These are phyloP conservation scores for Anagyrus pseudococci DNA, from an alignment of 2,888 invertebrate genomes.

Conservation along the genomic window DNA sequence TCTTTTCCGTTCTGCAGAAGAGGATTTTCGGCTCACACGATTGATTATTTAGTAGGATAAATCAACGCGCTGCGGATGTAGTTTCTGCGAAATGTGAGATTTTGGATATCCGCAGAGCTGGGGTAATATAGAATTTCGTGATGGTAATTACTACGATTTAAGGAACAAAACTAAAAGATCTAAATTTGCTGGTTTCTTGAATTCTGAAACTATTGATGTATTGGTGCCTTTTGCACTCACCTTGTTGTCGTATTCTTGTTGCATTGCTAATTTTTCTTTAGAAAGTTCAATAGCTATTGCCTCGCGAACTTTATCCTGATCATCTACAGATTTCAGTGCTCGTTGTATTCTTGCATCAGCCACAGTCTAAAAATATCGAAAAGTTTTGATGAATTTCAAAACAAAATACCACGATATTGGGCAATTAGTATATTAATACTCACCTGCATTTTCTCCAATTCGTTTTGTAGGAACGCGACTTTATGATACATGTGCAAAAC, in stretches of 20 bases:
- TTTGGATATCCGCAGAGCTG: no score
- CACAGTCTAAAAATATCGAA: conserved; percentile 61
- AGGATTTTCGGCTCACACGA: no score
- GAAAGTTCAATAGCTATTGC: conserved; percentile 67
- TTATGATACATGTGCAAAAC: conserved; percentile 80
- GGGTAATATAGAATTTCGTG: no score
- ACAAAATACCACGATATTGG: neutral
- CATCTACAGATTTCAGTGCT: conserved; percentile 70
- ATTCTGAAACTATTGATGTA: no score
- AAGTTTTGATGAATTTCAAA: neutral
- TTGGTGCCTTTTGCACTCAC: conserved; percentile 65
- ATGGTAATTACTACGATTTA: no score
- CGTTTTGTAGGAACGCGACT: conserved; percentile 78
- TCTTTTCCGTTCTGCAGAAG: no score
- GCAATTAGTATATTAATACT: conserved; percentile 31
- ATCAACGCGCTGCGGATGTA: no score
- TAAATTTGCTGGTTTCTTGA: no score
- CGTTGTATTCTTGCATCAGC: conserved; percentile 69
- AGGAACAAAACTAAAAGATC: no score
- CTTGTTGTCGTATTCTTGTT: conserved; percentile 75
- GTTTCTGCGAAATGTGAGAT: no score
- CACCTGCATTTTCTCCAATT: conserved; percentile 75
- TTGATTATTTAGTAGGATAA: no score
- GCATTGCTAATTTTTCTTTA: conserved; percentile 71
- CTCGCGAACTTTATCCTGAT: conserved; percentile 70